Conservation (phyloP, 1,140 invertebrate species). For the Magallana angulata region DNA sequence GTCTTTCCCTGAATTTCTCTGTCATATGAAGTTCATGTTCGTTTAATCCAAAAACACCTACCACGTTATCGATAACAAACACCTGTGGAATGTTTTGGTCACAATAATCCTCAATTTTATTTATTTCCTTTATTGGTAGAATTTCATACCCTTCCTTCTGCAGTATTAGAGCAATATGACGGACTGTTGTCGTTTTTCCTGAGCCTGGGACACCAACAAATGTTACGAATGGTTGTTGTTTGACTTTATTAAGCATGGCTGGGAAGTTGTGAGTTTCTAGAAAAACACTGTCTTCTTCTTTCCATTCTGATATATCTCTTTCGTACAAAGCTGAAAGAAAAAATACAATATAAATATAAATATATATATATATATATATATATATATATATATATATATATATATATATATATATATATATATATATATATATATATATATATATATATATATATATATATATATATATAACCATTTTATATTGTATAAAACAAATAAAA, state of each 20-base stretch:
- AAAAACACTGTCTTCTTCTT: neutral
- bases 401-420: no score
- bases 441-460: no score
- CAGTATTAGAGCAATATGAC: neutral
- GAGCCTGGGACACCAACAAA: neutral
- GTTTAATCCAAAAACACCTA: neutral
- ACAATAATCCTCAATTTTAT: neutral
- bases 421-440: no score
- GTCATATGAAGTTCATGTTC: neutral
- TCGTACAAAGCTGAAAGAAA: neutral
- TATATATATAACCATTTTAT: no score
- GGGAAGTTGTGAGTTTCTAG: neutral
- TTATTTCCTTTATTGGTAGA: neutral
- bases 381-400: no score
- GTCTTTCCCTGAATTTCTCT: neutral
- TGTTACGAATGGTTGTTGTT: neutral
- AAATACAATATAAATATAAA: no score
- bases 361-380: no score
- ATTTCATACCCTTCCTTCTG: neutral
- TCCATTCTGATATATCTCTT: neutral
- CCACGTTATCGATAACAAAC: neutral
- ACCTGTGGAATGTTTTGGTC: neutral
- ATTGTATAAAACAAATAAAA: no score
- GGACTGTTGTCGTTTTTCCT: neutral
- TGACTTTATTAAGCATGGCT: neutral